Percentiles rank a stretch among this genome's conserved stretches.
Conservation (phyloP, 2,113 vertebrate species). For the human region GRCh38 chrX:23810501-23811000, state of each 20-base stretch:
- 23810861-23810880: background rate
- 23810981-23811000: background rate
- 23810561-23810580: background rate
- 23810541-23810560: background rate
- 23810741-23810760: background rate
- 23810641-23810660: background rate
- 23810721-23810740: background rate
- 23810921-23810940: background rate
- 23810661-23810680: background rate
- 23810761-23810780: background rate
- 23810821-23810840: background rate
- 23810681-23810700: background rate
- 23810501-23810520: background rate
- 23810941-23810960: background rate
- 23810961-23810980: background rate
- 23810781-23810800: background rate
- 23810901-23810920: background rate
- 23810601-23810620: background rate
- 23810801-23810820: background rate
- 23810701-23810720: conserved; percentile 4
- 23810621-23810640: background rate
- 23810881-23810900: background rate
- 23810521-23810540: background rate
- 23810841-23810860: background rate
- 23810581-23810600: background rate